Conservation (phyloP, 2,113 vertebrate genomes). For the Saccopteryx leptura region DNA sequence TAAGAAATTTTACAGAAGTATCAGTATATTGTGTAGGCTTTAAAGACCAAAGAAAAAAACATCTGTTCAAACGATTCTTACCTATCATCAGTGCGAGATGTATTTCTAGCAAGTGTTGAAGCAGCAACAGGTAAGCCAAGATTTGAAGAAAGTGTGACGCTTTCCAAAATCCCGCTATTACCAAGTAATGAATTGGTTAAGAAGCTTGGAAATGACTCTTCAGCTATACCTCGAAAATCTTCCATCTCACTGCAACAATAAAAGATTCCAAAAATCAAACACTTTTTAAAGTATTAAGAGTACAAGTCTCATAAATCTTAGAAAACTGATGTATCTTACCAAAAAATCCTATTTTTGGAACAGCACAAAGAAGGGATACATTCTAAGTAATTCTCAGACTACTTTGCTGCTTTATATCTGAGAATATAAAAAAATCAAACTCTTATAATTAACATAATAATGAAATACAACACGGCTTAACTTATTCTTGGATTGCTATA, state of each 20-base stretch:
- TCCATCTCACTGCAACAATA: conserved; percentile 89
- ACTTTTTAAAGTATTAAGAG: conserved; percentile 16
- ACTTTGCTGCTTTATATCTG: neutral
- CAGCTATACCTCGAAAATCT: conserved; percentile 91
- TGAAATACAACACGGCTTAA: neutral
- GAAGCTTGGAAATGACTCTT: conserved; percentile 95
- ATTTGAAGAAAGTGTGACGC: conserved; percentile 93
- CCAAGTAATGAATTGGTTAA: conserved; percentile 90
- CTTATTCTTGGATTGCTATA: neutral
- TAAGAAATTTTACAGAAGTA: conserved; percentile 12
- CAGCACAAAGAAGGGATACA: neutral
- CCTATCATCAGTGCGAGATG: conserved; percentile 90
- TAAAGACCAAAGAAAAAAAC: neutral
- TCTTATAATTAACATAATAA: conserved; percentile 40
- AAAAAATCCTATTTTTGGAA: neutral
- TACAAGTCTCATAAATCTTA: conserved; percentile 15
- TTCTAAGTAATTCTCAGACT: conserved; percentile 25
- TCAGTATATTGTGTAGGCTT: neutral
- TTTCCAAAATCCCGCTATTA: conserved; percentile 89
- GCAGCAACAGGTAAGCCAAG: conserved; percentile 96
- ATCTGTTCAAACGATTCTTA: conserved; percentile 81
- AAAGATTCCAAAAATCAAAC: conserved; percentile 52
- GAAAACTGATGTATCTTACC: conserved; percentile 13
- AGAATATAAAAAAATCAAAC: neutral
- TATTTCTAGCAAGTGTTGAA: conserved; percentile 95